A percentile compares a stretch with the other conserved stretches of the same genome.
Evolutionary conservation across 35 echinoderm and acorn worm genomes (phyloP).

Genomic region (Apostichopus japonicus): DNA sequence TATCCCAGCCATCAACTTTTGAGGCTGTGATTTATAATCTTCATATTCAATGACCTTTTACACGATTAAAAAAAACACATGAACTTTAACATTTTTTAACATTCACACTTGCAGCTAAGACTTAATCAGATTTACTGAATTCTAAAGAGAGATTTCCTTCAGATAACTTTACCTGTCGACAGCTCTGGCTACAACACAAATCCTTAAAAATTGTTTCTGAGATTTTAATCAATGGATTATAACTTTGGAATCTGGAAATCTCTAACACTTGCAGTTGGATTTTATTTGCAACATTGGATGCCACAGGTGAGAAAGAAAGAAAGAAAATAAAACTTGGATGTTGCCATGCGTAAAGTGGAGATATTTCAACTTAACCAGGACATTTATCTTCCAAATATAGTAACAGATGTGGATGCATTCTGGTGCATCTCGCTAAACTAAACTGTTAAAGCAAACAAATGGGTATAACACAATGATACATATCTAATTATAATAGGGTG

Average conservation of each 20-base stretch:
- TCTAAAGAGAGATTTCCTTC: neutral
- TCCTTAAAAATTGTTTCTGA: no score
- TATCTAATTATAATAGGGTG: no score
- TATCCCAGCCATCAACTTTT: neutral
- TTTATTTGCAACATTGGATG: neutral
- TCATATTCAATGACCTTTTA: slow-evolving; percentile 37
- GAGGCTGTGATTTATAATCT: slow-evolving; percentile 11
- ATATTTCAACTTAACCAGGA: no score
- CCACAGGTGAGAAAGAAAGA: neutral
- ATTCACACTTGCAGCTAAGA: neutral
- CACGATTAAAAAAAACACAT: neutral
- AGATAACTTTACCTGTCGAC: no score
- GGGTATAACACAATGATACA: no score
- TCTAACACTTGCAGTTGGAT: neutral
- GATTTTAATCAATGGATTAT: slow-evolving; percentile 1
- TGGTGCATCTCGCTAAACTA: no score
- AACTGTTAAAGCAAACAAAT: no score
- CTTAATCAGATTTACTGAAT: slow-evolving; percentile 3
- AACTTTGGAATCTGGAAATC: neutral
- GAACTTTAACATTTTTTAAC: slow-evolving; percentile 18
- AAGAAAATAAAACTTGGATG: neutral
- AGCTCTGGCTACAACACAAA: no score
- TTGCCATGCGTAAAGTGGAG: no score
- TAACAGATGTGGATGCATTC: no score
- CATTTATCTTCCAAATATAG: no score